Conservation (phyloP, 2,888 invertebrate genomes). For the Pyrocoelia pectoralis region DNA sequence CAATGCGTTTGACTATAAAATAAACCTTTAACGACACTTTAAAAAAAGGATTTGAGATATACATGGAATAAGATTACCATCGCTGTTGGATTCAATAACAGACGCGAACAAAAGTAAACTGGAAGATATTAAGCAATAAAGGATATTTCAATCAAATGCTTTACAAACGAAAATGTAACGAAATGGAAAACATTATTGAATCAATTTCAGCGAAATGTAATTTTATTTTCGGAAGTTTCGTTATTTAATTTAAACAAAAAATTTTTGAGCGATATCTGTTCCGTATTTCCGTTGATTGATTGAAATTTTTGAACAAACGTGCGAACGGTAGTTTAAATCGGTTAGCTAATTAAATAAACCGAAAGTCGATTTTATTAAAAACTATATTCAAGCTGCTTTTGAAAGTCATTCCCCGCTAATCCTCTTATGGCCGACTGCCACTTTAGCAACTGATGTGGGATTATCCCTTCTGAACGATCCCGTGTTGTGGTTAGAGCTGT, state of each 20-base stretch:
- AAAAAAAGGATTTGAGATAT: too few relatives aligned
- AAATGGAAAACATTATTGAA: not conserved
- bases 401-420: constrained; percentile 24
- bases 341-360: too few relatives aligned
- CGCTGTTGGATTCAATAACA: too few relatives aligned
- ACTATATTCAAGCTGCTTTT: constrained; percentile 7
- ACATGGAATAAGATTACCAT: too few relatives aligned
- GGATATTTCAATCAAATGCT: not conserved
- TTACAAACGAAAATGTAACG: not conserved
- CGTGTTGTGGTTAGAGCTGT: constrained; percentile 20
- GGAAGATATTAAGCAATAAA: too few relatives aligned
- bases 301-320: too few relatives aligned
- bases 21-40: too few relatives aligned
- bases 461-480: constrained; percentile 22
- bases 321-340: too few relatives aligned
- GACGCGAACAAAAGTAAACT: too few relatives aligned
- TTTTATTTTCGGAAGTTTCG: not conserved
- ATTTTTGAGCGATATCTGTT: not conserved
- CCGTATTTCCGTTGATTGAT: not conserved
- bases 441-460: constrained; percentile 27
- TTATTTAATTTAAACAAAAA: not conserved
- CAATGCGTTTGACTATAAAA: too few relatives aligned
- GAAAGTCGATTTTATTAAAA: not conserved
- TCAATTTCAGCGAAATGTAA: not conserved
- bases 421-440: constrained; percentile 25